Evolutionary conservation across 2,888 invertebrate species (phyloP).

Genomic region (Sclerodermus sp.): DNA sequence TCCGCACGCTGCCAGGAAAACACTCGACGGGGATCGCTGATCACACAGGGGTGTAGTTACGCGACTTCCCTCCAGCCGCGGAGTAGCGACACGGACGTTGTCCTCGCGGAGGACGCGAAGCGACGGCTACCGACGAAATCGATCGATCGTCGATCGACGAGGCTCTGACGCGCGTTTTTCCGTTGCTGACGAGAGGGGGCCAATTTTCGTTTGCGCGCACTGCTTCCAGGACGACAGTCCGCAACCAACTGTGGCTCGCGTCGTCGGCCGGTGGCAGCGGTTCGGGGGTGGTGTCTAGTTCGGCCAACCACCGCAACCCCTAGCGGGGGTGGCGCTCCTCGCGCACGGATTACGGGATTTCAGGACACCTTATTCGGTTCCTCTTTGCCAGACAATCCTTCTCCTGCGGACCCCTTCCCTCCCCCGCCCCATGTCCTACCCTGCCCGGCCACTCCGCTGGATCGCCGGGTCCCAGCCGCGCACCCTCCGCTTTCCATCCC

Average conservation of each 20-base stretch:
- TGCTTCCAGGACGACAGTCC: slow-evolving; percentile 45
- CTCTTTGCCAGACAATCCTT: neutral
- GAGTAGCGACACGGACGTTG: too few relatives aligned
- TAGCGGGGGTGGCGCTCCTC: slow-evolving; percentile 25
- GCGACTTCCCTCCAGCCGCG: too few relatives aligned
- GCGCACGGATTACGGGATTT: slow-evolving; percentile 19
- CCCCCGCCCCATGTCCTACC: neutral
- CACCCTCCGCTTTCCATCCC: too few relatives aligned
- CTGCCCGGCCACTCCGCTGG: neutral
- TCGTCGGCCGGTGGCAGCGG: slow-evolving; percentile 20
- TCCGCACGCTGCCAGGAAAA: too few relatives aligned
- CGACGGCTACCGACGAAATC: too few relatives aligned
- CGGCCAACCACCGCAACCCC: slow-evolving; percentile 29
- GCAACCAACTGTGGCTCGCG: slow-evolving; percentile 52
- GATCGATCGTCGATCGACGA: too few relatives aligned
- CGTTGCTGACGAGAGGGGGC: neutral
- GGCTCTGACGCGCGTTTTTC: too few relatives aligned
- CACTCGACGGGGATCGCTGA: too few relatives aligned
- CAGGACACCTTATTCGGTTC: slow-evolving; percentile 7
- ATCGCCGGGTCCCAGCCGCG: too few relatives aligned
- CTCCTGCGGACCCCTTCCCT: neutral
- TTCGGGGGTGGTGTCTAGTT: slow-evolving; percentile 27
- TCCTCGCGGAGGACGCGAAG: too few relatives aligned
- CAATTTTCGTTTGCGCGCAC: slow-evolving; percentile 11
- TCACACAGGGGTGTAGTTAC: too few relatives aligned